Base-by-base conservation (phyloP, 2,113 vertebrate species). In the Strix uralensis region DNA sequence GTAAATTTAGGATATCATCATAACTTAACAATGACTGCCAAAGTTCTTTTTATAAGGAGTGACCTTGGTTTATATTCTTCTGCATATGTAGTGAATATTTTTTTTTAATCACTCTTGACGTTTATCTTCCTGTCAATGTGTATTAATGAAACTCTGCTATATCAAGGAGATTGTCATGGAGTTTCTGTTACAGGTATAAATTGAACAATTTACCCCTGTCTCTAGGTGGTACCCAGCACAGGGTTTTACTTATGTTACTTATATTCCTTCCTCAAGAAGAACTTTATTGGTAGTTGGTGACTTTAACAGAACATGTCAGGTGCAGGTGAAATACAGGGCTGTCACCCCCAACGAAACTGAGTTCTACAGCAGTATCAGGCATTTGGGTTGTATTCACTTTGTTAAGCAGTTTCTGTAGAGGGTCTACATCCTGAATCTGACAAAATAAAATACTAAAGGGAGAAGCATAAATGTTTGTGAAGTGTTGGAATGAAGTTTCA, bases 401-500 rank as follows among this genome's bases (percentile, higher is more conserved):
- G 61, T 79, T 86, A 81, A 87, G 30, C 19, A 65, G 34, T 92
- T 96, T 89, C 52, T 82, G 6, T n/a, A 57, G 46, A 52, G 82
- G 78, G 38, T 38, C 61, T 63, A 17, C 34, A 46, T 47, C 66
- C 49, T 32, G n/a, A 51, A 87, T 72, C 34, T 58, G 61, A 66
- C 81, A 69, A 85, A 94, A 72, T 16, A 83, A 62, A 91, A 80
- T 54, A 47, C 58, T 79, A 26, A 58, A 82, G 22, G 40, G 81
- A 92, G 29, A 92, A 92, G n/a, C 66, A 70, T 58, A 25, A 36
- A 77, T 15, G 32, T 67, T 49, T 85, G 66, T 58, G 70, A 73
- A 87, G 74, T 85, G 49, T 62, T 92, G 89, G 89, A 90, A 81
- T 70, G 58, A 66, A 92, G 80, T 88, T 94, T 92, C 91, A 73